phyloP scores from a whole-genome alignment of 2,888 invertebrate species.

The Pterostichus niger region DNA sequence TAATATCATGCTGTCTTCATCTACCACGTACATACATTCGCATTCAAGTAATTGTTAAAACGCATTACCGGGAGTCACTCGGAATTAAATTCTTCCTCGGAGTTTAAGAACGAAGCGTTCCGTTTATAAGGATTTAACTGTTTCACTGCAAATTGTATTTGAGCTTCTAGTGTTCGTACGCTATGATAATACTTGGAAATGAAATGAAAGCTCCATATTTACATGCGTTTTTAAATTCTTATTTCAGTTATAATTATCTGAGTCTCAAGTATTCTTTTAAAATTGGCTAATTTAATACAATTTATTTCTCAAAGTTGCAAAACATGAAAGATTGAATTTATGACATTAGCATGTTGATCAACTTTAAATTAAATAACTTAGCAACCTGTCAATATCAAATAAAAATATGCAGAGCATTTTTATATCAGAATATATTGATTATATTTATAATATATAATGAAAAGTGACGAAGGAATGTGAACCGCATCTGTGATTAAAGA shows the following conservation, averaged over 20 bases:
- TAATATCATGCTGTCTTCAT: constrained; percentile 21
- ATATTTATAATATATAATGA: too few species aligned
- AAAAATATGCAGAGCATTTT: too few species aligned
- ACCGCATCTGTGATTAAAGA: too few species aligned
- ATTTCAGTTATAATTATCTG: constrained; percentile 19
- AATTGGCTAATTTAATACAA: not conserved
- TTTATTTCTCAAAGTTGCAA: too few species aligned
- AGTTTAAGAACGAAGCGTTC: constrained; percentile 35
- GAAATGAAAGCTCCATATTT: constrained; percentile 14
- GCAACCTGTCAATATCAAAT: too few species aligned
- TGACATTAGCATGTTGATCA: too few species aligned
- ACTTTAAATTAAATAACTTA: too few species aligned
- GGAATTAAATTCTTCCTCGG: constrained; percentile 63
- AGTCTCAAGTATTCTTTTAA: not conserved
- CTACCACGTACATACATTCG: constrained; percentile 33
- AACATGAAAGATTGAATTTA: too few species aligned
- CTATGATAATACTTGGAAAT: not conserved
- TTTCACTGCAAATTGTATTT: constrained; percentile 50
- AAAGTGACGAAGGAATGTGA: too few species aligned
- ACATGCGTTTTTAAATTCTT: constrained; percentile 13
- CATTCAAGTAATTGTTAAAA: constrained; percentile 62
- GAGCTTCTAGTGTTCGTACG: constrained; percentile 6
- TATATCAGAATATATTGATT: too few species aligned
- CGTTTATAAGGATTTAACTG: constrained; percentile 38
- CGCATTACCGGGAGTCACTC: constrained; percentile 50